These are phyloP conservation scores for Pogonophryne albipinna DNA, from an alignment of 2,797 vertebrate species.

Conservation along the genomic window DNA sequence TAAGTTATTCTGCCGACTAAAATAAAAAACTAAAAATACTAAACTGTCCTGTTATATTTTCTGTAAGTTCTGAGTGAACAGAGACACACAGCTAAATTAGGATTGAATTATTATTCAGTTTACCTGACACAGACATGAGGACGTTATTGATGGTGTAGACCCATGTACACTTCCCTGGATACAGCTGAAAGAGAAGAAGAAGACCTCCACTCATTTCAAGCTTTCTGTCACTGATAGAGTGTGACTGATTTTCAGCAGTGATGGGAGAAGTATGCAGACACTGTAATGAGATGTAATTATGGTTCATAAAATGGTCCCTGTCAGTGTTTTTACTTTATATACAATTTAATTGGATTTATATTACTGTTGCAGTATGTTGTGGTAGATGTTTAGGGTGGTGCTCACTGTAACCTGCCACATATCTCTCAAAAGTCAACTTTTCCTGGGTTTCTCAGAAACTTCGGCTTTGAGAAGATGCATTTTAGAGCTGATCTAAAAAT, in stretches of 20 bases:
- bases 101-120: conserved; percentile 10
- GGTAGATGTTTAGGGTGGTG: too few species aligned
- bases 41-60: background rate
- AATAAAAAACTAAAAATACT: too few species aligned
- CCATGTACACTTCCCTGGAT: conserved; percentile 90
- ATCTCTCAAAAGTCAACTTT: too few species aligned
- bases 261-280: background rate
- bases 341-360: too few species aligned
- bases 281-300: too few species aligned
- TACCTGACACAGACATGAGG: conserved; percentile 94
- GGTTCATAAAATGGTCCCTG: too few species aligned
- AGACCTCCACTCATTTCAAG: background rate
- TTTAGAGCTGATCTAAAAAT: too few species aligned
- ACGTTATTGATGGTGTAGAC: conserved; percentile 89
- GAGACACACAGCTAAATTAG: background rate
- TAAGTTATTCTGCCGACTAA: background rate
- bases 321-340: too few species aligned
- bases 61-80: background rate
- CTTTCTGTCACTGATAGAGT: background rate
- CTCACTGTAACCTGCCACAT: too few species aligned
- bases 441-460: too few species aligned
- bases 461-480: too few species aligned
- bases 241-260: background rate
- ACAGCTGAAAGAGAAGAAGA: conserved; percentile 83
- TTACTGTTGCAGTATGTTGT: too few species aligned